Base-by-base conservation (phyloP, 2,888 invertebrate species). In the Drosophila prolongata region DNA sequence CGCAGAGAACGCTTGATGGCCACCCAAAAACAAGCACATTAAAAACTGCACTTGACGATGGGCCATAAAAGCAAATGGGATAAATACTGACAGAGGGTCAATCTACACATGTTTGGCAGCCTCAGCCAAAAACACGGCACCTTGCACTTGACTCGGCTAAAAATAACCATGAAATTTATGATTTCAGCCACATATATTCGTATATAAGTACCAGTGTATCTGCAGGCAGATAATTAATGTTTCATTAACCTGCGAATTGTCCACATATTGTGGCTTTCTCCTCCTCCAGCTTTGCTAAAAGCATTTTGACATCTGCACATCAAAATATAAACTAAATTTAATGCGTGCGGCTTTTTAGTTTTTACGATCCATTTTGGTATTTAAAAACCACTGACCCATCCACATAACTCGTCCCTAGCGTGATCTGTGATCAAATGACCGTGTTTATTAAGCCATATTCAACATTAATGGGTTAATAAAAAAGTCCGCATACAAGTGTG, bases 81-180 rank as follows among this genome's bases (percentile, higher is more conserved):
- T 30, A 30, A 30, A 30, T 30, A 30, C 34, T 38, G 37, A 11
- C 49, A 64, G 62, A 50, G 50, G 59, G 50, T 53, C 40, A 58
- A 73, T 64, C 62, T 52, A 70, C 43, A 84, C 43, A 65, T 66
- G 57, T 77, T 78, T 87, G 81, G 89, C 83, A 84, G 50, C 78
- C 56, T 74, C 77, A 70, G 54, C 42, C 50, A 44, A 52, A 58
- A 35, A 47, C 71, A 47, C 30, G 53, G 57, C 79, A 81, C 87
- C 82, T 83, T 88, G 86, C 88, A 88, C 83, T 88, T 88, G 86
- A 75, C 78, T 86, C 68, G 44, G 52, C 87, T 78, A 84, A 89
- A 88, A 84, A 87, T 89, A 88, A 11, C 24, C 24, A 0, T 9
- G 34, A 65, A 72, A 78, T 83, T 88, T 86, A 86, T 88, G 84